Evolutionary conservation across 1,140 invertebrate species (phyloP), one percentile per base, ranked within the genome.

Genomic region (Drusus annulatus): DNA sequence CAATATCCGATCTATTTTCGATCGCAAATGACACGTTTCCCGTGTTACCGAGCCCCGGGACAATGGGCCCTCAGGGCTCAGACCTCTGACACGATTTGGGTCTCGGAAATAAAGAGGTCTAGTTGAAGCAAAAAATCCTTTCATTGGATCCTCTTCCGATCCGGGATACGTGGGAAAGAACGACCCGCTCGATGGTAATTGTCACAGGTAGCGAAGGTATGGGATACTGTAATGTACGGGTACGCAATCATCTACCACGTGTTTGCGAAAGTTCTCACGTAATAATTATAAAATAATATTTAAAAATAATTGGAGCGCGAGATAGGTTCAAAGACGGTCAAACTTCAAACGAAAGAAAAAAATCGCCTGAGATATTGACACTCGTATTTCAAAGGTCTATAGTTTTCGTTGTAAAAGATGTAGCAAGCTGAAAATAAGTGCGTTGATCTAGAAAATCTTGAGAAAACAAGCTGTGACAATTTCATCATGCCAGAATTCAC

Each of bases 101-200:
- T 73, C 56, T 58, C 68, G 28, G 52, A 52, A 62, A 73, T 79
- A 79, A 58, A 62, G 68, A 68, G 78, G 28, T 36, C 76, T 28
- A n/a, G 51, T 60, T 50, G 25, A 31, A 73, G 60, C 78, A 79
- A 71, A 81, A 80, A 80, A 80, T 62, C 56, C 28, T 69, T 69
- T 63, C 73, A 68, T 56, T n/a, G 60, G 69, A 17, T 58, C 68
- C 36, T 81, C 74, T 81, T 73, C 65, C 80, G 52, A 77, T 51
- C 73, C 71, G 51, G 54, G 75, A 8, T 21, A 78, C 80, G 80
- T 76, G 80, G 80, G 65, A 81, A 81, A 36, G 15, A 52, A 6
- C 1, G 51, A 73, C 58, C 77, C 76, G 23, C 23, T 28, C 2
- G 31, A 56, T 54, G 17, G 71, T 28, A n/a, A 54, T 65, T 65